Evolutionary conservation across 2,113 vertebrate genomes (phyloP), one percentile per base, ranked within the genome.

Genomic region (Charadrius vociferus): DNA sequence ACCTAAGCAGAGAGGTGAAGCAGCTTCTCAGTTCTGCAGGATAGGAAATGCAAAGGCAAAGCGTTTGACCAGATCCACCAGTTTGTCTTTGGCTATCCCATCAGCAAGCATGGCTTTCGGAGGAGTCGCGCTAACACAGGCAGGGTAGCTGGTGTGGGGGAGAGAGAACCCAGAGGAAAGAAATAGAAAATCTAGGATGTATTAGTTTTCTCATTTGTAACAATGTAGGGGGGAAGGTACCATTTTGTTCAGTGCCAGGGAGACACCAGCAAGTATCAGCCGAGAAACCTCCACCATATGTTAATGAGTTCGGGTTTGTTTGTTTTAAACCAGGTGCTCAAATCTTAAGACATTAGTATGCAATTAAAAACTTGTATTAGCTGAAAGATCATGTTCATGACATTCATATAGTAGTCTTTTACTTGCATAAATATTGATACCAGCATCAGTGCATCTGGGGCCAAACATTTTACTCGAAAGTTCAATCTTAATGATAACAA

Each of bases 231-330:
- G 18, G 6, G 47, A 61, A 88, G 8, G n/a, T 24, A 77, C 23
- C 9, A n/a, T 34, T 70, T 90, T 39, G 65, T 45, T 10, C 62
- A 37, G 39, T 52, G 26, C 19, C 67, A 47, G 6, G 22, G 10
- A 83, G 23, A 62, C 20, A 88, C 77, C 18, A 58, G 53, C 29
- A 53, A 23, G 11, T 55, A 34, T 18, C 59, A 78, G 43, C 45
- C 63, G n/a, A 86, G 36, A 63, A 94, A 90, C 3, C 16, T 72
- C n/a, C 27, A 27, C 15, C 0, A 0, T 30, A 58, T 6, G 9
- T 66, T 49, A 66, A 29, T 24, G 14, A 56, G 29, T 22, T 43
- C 20, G 6, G 2, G 7, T 86, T 67, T 50, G 17, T 56, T 85
- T 75, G 62, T 66, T 94, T 87, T 36, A 80, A 92, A 86, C 13